Evolutionary conservation across 2,888 invertebrate genomes (phyloP), one percentile per base, ranked within the genome.

Genomic region (Ophion slaviceki): DNA sequence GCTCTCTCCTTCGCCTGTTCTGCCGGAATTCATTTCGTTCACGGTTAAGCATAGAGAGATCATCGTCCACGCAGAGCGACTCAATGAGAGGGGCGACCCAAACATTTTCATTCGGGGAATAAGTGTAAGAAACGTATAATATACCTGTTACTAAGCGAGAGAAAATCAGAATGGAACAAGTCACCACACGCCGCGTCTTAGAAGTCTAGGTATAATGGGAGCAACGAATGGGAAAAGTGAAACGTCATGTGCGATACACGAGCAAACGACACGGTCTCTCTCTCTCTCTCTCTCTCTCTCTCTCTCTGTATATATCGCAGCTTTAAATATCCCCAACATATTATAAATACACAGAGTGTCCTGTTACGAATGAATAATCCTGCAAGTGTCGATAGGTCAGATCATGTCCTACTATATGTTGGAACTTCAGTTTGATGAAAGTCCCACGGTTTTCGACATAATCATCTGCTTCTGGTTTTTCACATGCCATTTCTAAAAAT

Each of bases 71-170:
- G 47, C 72, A 80, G 62, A 57, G 78, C 61, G 28, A 70, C 36
- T 70, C 84, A 86, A 86, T 82, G 88, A 88, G 82, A 87, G 88
- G 88, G 88, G 87, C 88, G 88, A 82, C 89, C 89, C 89, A 91
- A 92, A 93, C 92, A 93, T 92, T 92, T 93, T 93, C 91, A 93
- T 92, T 92, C 80, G 77, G 82, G 87, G 87, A 88, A 89, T 88
- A 88, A 3, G 53, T 14, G 5, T 17, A 17, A 53, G 53, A 17
- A 17, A 53, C 53, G 53, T 11, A 89, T 89, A 84, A 77, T 87
- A 53, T 17, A 53, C 53, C 53, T 53, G 53, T 53, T 5, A 11
- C 53, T 17, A 17, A 53, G 17, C 14, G 53, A 53, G 53, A 53
- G 53, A 17, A 53, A 53, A 62, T 81, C 45, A 11, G 71, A 57